Evolutionary conservation across 2,113 vertebrate genomes (phyloP).

Genomic region (Podiceps cristatus): DNA sequence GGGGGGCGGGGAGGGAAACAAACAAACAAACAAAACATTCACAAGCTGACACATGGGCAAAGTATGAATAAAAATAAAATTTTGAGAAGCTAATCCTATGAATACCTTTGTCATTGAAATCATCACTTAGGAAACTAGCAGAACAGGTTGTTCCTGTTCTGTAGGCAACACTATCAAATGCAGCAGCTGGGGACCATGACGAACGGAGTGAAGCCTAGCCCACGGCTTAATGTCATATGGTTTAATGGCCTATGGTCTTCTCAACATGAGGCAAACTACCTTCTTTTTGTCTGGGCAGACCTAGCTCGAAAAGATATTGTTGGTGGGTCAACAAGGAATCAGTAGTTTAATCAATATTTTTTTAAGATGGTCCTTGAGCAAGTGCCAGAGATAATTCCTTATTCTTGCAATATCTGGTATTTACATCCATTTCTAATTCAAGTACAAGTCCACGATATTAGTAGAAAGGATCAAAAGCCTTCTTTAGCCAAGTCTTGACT

Average conservation of each 20-base stretch:
- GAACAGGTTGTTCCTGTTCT: not conserved
- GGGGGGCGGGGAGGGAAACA: too few relatives aligned
- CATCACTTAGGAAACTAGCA: not conserved
- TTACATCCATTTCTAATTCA: not conserved
- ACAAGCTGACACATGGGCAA: not conserved
- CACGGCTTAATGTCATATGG: not conserved
- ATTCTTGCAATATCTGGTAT: not conserved
- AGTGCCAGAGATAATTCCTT: not conserved
- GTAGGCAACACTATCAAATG: not conserved
- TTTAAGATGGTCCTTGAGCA: not conserved
- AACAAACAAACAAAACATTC: not conserved
- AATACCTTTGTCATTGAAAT: not conserved
- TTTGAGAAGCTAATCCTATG: not conserved
- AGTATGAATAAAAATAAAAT: not conserved
- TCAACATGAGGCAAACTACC: accelerated
- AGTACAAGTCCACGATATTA: not conserved
- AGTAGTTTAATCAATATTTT: not conserved
- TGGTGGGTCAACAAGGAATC: not conserved
- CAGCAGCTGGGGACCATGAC: not conserved
- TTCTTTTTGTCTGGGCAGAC: not conserved
- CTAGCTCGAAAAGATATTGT: not conserved
- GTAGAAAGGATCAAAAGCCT: not conserved
- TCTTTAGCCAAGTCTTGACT: not conserved
- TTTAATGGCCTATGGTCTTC: not conserved
- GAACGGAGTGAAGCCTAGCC: not conserved